Evolutionary conservation across 2,797 vertebrate genomes (phyloP).

Genomic region (Aplochiton taeniatus): DNA sequence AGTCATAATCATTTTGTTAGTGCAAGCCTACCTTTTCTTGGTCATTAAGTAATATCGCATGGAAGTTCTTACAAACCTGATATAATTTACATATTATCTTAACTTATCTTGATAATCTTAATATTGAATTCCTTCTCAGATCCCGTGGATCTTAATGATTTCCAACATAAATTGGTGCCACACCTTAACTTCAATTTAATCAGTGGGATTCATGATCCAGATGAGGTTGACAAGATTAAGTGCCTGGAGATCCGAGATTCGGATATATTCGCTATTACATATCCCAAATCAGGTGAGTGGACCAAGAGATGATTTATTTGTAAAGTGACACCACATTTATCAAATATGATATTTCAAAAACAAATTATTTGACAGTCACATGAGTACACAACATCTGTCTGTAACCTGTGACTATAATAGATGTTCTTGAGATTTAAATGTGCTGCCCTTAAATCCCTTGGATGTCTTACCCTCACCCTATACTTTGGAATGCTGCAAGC

Average conservation of each 20-base stretch:
- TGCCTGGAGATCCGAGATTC: conserved; percentile 60
- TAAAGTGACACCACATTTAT: no score
- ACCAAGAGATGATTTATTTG: neutral
- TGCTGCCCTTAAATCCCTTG: neutral
- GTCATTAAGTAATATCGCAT: no score
- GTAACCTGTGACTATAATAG: no score
- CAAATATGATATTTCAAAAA: no score
- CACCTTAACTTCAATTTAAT: conserved; percentile 60
- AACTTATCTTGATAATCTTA: no score
- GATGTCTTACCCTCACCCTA: neutral
- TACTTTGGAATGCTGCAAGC: conserved; percentile 4
- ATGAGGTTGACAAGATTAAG: conserved; percentile 60
- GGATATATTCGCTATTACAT: conserved; percentile 64
- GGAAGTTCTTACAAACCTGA: no score
- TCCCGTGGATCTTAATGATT: conserved; percentile 19
- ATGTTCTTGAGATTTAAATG: neutral
- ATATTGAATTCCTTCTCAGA: conserved; percentile 14
- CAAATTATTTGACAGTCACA: no score
- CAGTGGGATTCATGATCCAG: conserved; percentile 48
- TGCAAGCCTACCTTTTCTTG: no score
- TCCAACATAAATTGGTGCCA: conserved; percentile 33
- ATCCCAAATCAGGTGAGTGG: conserved; percentile 69
- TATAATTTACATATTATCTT: neutral
- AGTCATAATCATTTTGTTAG: no score
- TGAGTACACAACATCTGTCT: no score